Percentiles rank a stretch among this genome's conserved stretches.
Evolutionary conservation across 2,113 vertebrate genomes (phyloP).

Genomic region (Scalopus aquaticus): DNA sequence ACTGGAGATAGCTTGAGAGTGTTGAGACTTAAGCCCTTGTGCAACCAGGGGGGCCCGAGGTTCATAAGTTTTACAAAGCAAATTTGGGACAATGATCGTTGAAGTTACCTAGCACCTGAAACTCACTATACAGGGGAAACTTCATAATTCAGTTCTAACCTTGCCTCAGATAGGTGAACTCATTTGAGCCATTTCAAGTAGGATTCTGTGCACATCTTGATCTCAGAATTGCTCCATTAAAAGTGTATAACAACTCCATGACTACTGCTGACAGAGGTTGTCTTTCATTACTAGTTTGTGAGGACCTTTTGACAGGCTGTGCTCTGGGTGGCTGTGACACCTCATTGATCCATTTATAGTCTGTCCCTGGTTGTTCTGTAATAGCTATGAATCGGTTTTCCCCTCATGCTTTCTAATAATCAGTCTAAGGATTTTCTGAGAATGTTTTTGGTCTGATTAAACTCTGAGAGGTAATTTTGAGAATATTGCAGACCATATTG

Average conservation of each 20-base stretch:
- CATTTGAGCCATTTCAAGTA: background rate
- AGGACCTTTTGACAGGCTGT: constrained; percentile 49
- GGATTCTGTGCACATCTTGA: background rate
- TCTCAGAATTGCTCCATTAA: constrained; percentile 55
- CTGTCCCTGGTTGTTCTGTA: background rate
- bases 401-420: background rate
- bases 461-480: background rate
- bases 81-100: background rate
- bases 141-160: background rate
- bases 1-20: too few species aligned
- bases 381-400: background rate
- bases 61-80: background rate
- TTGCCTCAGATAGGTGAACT: background rate
- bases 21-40: too few species aligned
- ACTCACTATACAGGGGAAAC: background rate
- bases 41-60: too few species aligned
- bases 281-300: constrained; percentile 48
- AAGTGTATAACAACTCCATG: background rate
- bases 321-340: constrained; percentile 9
- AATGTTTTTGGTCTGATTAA: background rate
- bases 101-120: background rate
- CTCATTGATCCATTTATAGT: background rate
- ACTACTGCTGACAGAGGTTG: constrained; percentile 13
- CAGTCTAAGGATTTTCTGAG: background rate
- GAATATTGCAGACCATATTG: background rate